A percentile compares a stretch with the other conserved stretches of the same genome.
Evolutionary conservation across 2,888 invertebrate genomes (phyloP).

Genomic region (Mesorhabditis belari): DNA sequence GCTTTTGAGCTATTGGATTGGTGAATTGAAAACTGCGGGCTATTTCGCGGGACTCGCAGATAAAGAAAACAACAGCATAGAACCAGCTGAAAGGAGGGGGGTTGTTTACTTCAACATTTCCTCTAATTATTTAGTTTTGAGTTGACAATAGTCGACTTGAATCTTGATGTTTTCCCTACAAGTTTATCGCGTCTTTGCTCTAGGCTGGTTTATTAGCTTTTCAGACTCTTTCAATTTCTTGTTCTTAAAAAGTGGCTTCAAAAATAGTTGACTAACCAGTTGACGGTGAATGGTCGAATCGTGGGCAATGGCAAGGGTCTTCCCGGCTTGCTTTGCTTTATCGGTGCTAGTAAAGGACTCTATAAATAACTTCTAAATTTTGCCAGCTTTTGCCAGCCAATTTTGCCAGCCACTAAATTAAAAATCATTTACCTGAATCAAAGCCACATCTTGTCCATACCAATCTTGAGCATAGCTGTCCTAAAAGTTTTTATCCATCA

Average conservation of each 20-base stretch:
- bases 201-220: no score
- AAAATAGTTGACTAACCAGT: conserved; percentile 18
- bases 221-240: background rate
- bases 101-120: no score
- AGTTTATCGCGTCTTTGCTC: no score
- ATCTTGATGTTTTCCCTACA: no score
- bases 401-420: background rate
- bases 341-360: conserved; percentile 10
- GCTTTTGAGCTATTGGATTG: no score
- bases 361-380: no score
- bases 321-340: conserved; percentile 31
- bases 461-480: conserved; percentile 38
- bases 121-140: no score
- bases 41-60: no score
- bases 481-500: conserved; percentile 14
- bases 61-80: no score
- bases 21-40: no score
- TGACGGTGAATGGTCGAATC: conserved; percentile 35
- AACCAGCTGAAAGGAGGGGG: no score
- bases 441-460: conserved; percentile 37
- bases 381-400: background rate
- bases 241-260: background rate
- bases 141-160: no score
- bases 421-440: conserved; percentile 16
- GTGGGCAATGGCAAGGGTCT: conserved; percentile 41